Conservation (phyloP, 2,888 invertebrate species). For the Agrotis exclamationis region DNA sequence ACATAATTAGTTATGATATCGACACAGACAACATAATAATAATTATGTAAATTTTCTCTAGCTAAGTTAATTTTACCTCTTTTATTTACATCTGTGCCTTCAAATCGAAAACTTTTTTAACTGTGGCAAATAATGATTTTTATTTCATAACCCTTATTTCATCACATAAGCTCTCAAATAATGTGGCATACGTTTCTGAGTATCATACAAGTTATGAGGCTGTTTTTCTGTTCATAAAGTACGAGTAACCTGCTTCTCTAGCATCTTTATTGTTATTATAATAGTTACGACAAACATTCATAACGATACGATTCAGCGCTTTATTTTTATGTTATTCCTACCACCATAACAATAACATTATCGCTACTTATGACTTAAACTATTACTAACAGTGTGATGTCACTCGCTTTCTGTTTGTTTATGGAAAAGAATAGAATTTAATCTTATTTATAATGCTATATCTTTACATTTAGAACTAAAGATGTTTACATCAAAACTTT, state of each 20-base stretch:
- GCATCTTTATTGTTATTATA: constrained; percentile 45
- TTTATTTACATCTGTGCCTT: too few relatives aligned
- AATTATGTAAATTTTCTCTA: too few relatives aligned
- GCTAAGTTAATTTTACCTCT: too few relatives aligned
- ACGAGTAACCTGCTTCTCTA: constrained; percentile 27
- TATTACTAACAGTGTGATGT: constrained; percentile 1
- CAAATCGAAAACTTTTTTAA: too few relatives aligned
- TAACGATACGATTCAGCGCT: constrained; percentile 36
- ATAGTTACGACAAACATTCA: constrained; percentile 35
- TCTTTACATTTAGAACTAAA: background rate
- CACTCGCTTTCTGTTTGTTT: constrained; percentile 1
- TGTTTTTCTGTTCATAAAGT: background rate
- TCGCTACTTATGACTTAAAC: constrained; percentile 11
- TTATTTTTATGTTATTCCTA: constrained; percentile 45
- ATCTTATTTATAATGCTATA: background rate
- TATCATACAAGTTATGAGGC: background rate
- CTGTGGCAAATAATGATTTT: too few relatives aligned
- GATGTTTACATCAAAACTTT: background rate
- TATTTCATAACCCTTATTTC: too few relatives aligned
- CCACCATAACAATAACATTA: constrained; percentile 33
- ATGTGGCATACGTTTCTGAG: background rate
- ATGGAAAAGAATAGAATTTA: background rate
- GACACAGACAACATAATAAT: too few relatives aligned
- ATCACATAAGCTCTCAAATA: too few relatives aligned
- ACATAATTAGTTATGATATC: too few relatives aligned